These are phyloP conservation scores for Hoplias malabaricus DNA, from an alignment of 2,113 vertebrate genomes.

Conservation along the genomic window DNA sequence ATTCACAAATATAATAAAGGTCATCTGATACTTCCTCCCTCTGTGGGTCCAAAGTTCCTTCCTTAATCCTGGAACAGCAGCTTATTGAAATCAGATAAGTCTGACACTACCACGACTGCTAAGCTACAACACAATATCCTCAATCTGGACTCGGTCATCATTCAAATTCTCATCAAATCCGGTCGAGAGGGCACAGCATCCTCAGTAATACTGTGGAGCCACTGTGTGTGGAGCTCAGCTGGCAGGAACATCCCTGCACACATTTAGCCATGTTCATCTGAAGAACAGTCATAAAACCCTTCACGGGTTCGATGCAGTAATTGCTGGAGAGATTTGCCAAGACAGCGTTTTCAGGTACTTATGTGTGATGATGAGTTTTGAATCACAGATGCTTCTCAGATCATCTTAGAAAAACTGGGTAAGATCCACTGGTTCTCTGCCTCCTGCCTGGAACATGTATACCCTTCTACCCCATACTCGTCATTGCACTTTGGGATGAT, in stretches of 20 bases:
- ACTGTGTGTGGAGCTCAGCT: neutral
- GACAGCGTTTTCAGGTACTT: no score
- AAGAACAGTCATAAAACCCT: neutral
- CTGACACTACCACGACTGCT: neutral
- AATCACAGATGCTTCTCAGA: no score
- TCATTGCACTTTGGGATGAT: no score
- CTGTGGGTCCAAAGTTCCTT: neutral
- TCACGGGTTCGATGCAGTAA: neutral
- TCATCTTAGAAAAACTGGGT: no score
- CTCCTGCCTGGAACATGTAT: no score
- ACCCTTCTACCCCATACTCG: no score
- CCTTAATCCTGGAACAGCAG: neutral
- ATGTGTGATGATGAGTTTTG: no score
- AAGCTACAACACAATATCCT: no score
- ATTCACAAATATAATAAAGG: neutral
- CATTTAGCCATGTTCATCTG: neutral
- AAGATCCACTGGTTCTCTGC: no score
- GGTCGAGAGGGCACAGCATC: neutral
- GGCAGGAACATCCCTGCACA: neutral
- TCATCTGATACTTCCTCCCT: neutral
- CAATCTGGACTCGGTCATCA: neutral
- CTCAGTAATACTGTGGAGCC: neutral
- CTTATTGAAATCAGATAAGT: neutral
- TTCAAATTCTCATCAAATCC: neutral
- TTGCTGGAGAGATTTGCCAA: no score